A percentile compares a stretch with the other conserved stretches of the same genome.
Evolutionary conservation across 2,797 vertebrate genomes (phyloP).

Genomic region (Enteromius anoplus): DNA sequence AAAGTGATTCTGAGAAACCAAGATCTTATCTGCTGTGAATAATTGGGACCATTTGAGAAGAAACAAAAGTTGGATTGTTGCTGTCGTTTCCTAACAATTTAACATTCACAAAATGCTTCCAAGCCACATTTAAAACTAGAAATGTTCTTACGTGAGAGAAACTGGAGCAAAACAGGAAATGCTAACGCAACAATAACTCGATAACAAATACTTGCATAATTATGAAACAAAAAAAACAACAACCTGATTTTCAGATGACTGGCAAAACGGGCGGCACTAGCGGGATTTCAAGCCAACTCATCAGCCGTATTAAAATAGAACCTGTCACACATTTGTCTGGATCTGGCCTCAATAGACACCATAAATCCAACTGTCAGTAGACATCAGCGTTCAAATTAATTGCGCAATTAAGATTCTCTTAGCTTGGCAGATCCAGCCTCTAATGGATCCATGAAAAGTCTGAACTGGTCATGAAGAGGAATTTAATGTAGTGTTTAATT

Average conservation of each 20-base stretch:
- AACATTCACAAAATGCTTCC: slow-evolving; percentile 30
- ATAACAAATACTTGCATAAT: slow-evolving; percentile 16
- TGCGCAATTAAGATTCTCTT: slow-evolving; percentile 81
- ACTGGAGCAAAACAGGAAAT: background rate
- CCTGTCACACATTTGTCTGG: slow-evolving; percentile 70
- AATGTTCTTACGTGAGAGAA: background rate
- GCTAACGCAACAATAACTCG: slow-evolving; percentile 15
- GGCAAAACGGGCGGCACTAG: slow-evolving; percentile 49
- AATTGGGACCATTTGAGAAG: slow-evolving; percentile 54
- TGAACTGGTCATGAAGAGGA: slow-evolving; percentile 79
- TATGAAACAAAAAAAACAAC: background rate
- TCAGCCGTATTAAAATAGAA: slow-evolving; percentile 71
- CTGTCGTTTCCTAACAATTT: slow-evolving; percentile 19
- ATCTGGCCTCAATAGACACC: slow-evolving; percentile 60
- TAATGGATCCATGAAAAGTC: slow-evolving; percentile 82
- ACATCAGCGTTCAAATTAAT: slow-evolving; percentile 79
- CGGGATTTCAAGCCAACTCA: slow-evolving; percentile 64
- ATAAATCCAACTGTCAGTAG: slow-evolving; percentile 79
- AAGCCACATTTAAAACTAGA: slow-evolving; percentile 40
- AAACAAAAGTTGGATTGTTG: slow-evolving; percentile 60
- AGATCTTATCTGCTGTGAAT: slow-evolving; percentile 67
- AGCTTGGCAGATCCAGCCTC: slow-evolving; percentile 77
- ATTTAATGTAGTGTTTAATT: slow-evolving; percentile 85
- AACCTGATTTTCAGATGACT: slow-evolving; percentile 20
- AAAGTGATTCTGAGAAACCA: slow-evolving; percentile 53